Conservation (phyloP, 2,797 vertebrate genomes). For the Galago senegalensis region DNA sequence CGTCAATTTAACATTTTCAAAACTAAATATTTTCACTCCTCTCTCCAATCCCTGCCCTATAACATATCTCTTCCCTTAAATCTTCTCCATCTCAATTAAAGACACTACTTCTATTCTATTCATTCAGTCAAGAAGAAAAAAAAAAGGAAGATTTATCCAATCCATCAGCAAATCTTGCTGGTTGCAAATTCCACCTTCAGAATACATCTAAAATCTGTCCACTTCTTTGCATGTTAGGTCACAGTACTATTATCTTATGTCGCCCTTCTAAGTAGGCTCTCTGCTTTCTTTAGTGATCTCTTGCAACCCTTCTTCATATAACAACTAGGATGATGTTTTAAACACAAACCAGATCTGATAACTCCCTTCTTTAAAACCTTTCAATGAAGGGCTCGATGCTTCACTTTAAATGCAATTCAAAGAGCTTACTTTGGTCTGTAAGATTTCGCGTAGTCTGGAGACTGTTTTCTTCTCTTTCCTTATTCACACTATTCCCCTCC, state of each 20-base stretch:
- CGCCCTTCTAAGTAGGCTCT: conserved; percentile 26
- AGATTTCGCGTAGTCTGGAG: not conserved
- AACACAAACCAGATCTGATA: conserved; percentile 6
- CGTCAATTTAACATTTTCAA: conserved; percentile 45
- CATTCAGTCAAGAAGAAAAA: conserved; percentile 41
- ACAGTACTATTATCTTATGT: not conserved
- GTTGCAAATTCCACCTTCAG: conserved; percentile 9
- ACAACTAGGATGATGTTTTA: conserved; percentile 31
- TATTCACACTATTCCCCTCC: not conserved
- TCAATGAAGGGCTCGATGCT: not conserved
- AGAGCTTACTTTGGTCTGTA: not conserved
- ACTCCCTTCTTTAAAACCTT: conserved; percentile 33
- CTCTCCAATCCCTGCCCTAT: not conserved
- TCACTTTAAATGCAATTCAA: conserved; percentile 61
- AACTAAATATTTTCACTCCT: conserved; percentile 6
- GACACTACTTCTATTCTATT: not conserved
- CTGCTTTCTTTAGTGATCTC: conserved; percentile 40
- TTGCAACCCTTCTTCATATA: conserved; percentile 22
- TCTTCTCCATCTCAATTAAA: conserved; percentile 11
- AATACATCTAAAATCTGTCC: not conserved
- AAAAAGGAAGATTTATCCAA: conserved; percentile 7
- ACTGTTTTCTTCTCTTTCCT: conserved; percentile 6
- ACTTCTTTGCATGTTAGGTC: conserved; percentile 4
- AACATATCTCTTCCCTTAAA: not conserved
- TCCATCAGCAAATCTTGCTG: conserved; percentile 1